These are phyloP conservation scores for Andrena bucephala DNA, from an alignment of 2,888 invertebrate genomes.

Conservation along the genomic window DNA sequence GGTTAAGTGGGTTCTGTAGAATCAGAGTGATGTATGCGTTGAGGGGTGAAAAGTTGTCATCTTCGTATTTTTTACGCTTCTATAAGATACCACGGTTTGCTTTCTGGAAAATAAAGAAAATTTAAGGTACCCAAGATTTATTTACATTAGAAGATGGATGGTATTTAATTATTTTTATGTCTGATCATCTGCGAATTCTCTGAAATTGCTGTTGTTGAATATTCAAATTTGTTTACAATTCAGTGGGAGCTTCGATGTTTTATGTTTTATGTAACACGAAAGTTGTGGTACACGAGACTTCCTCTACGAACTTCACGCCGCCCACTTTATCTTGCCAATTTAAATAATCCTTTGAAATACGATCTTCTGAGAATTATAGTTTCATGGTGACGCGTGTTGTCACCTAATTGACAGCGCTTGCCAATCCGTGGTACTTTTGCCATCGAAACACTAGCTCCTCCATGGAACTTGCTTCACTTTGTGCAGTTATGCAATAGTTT, in stretches of 20 bases:
- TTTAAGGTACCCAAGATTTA: no score
- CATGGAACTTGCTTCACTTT: not conserved
- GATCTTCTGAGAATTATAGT: not conserved
- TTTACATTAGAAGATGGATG: no score
- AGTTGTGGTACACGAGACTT: not conserved
- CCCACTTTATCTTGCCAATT: not conserved
- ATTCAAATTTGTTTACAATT: no score
- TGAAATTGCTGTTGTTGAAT: no score
- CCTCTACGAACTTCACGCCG: not conserved
- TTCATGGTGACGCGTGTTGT: not conserved
- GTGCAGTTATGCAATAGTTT: not conserved
- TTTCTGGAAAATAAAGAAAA: no score
- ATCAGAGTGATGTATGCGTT: not conserved
- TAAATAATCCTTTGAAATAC: slow-evolving; percentile 14
- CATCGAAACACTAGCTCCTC: not conserved
- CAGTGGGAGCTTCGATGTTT: no score
- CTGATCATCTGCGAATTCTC: not conserved
- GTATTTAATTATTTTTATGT: not conserved
- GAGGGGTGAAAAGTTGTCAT: no score
- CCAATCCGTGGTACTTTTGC: not conserved
- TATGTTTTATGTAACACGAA: no score
- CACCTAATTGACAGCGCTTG: not conserved
- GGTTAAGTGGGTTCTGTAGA: not conserved
- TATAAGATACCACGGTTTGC: no score
- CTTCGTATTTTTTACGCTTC: no score